Percentiles rank a stretch among this genome's conserved stretches.
phyloP scores from a whole-genome alignment of 2,113 vertebrate species.

The Suncus etruscus region DNA sequence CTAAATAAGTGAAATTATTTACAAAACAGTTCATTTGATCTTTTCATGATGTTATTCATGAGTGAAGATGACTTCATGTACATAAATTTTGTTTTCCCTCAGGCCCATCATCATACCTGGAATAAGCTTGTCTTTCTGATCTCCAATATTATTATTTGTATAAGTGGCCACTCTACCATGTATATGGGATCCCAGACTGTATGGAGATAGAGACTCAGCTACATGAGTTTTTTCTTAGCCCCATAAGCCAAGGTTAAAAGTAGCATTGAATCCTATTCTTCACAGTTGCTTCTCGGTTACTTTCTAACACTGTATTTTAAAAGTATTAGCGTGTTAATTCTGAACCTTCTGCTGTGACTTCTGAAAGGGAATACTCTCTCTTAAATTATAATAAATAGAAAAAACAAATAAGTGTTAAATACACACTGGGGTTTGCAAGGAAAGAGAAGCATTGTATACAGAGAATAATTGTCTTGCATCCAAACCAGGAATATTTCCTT shows the following conservation, averaged over 20 bases:
- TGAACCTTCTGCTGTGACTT: slow-evolving; percentile 60
- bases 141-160: background rate
- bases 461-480: slow-evolving; percentile 36
- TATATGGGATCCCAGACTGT: background rate
- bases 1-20: no score
- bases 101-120: no score
- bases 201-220: background rate
- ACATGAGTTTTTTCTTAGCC: background rate
- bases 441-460: background rate
- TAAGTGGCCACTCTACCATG: background rate
- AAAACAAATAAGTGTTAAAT: slow-evolving; percentile 48
- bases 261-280: slow-evolving; percentile 37
- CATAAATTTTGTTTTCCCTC: background rate
- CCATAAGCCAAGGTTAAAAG: slow-evolving; percentile 42
- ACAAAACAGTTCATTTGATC: no score
- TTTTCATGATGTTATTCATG: background rate
- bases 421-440: slow-evolving; percentile 38
- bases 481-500: slow-evolving; percentile 54
- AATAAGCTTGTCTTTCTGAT: background rate
- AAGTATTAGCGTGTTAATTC: slow-evolving; percentile 73
- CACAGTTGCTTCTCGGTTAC: slow-evolving; percentile 47
- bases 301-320: slow-evolving; percentile 62
- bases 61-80: background rate
- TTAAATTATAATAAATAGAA: slow-evolving; percentile 64
- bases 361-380: slow-evolving; percentile 48